Percentiles rank a stretch among this genome's conserved stretches.
These are phyloP conservation scores for Acanthococcus lagerstroemiae DNA, from an alignment of 2,888 invertebrate species.

Conservation along the genomic window DNA sequence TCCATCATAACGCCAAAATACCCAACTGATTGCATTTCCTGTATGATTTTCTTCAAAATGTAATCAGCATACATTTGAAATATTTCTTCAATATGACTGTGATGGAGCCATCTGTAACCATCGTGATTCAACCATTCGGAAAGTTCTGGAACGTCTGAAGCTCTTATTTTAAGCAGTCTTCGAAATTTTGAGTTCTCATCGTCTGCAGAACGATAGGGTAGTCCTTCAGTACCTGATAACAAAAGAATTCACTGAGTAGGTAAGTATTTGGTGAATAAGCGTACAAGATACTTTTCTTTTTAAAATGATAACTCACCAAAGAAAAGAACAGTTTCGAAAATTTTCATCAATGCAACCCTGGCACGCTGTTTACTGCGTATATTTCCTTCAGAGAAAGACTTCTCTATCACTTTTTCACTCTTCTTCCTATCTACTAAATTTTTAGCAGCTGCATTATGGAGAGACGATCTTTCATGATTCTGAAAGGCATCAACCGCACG, in stretches of 20 bases:
- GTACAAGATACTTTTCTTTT: neutral
- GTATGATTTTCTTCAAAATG: constrained; percentile 8
- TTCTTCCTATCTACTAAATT: neutral
- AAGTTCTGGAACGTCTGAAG: constrained; percentile 8
- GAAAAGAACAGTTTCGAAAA: neutral
- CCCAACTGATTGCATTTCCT: constrained; percentile 21
- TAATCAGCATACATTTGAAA: too few species aligned
- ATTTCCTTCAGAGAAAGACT: neutral
- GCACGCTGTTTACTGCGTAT: neutral
- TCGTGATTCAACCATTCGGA: constrained; percentile 5
- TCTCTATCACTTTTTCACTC: neutral
- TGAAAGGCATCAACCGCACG: neutral
- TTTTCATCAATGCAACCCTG: neutral
- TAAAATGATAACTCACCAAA: neutral
- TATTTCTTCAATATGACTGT: constrained; percentile 29
- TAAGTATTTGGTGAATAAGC: neutral
- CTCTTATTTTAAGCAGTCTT: neutral
- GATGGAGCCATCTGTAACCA: constrained; percentile 32
- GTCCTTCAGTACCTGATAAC: neutral
- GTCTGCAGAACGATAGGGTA: constrained; percentile 27
- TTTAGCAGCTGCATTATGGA: neutral
- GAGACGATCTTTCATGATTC: neutral
- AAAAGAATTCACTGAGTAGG: neutral
- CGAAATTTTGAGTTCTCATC: constrained; percentile 31
- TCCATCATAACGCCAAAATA: constrained; percentile 29